These are phyloP conservation scores for Coecobrya sp. DNA, from an alignment of 2,888 invertebrate genomes.

Conservation along the genomic window DNA sequence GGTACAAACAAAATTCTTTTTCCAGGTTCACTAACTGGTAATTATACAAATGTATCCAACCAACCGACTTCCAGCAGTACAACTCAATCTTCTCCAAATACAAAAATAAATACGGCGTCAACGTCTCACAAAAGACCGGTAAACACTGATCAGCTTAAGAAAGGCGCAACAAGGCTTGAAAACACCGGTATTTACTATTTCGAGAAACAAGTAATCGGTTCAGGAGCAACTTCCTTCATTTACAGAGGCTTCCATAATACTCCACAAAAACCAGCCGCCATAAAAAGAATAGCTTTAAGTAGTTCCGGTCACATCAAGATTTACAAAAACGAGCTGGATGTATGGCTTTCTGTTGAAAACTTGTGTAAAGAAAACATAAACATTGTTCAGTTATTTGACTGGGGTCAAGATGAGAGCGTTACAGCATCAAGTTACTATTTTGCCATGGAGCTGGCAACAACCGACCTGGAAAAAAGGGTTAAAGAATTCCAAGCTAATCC, in stretches of 20 bases:
- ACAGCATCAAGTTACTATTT: not conserved
- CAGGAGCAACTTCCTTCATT: not conserved
- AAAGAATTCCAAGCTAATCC: not conserved
- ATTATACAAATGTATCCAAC: no score
- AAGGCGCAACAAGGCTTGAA: not conserved
- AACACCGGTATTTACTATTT: not conserved
- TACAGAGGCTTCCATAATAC: not conserved
- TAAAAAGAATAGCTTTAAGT: not conserved
- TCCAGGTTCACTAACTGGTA: no score
- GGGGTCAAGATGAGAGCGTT: not conserved
- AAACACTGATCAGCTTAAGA: no score
- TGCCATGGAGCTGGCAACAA: not conserved
- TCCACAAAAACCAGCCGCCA: not conserved
- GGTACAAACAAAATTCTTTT: no score
- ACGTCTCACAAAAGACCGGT: no score
- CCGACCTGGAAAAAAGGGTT: not conserved
- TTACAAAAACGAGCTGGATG: not conserved
- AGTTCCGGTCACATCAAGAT: not conserved
- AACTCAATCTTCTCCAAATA: no score
- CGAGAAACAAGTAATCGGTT: not conserved
- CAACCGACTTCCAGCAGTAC: no score
- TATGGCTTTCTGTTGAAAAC: not conserved
- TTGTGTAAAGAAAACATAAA: not conserved
- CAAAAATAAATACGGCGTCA: no score
- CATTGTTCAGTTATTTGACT: not conserved